Conservation (phyloP, 2,888 invertebrate genomes). For the Aleiodes testaceus region DNA sequence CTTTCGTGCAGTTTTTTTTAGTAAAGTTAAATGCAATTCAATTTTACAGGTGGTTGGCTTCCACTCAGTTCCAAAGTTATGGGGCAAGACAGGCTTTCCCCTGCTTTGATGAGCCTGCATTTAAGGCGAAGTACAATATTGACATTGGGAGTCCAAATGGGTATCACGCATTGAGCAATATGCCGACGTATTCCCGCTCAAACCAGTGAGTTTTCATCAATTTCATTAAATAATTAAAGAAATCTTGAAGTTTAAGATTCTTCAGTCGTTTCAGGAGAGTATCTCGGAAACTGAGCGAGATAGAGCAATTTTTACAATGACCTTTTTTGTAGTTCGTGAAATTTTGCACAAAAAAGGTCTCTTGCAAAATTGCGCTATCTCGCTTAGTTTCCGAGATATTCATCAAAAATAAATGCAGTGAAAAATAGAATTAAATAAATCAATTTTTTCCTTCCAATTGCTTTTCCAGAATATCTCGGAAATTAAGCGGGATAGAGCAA, state of each 20-base stretch:
- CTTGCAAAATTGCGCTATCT: not conserved
- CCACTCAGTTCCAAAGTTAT: constrained; percentile 82
- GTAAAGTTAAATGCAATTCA: not conserved
- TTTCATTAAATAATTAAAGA: constrained; percentile 2
- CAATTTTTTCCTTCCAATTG: too few species aligned
- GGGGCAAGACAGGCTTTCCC: constrained; percentile 84
- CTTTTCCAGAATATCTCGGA: too few species aligned
- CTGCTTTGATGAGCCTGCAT: constrained; percentile 81
- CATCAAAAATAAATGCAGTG: not conserved
- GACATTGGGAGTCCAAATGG: constrained; percentile 55
- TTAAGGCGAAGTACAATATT: constrained; percentile 61
- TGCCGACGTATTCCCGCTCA: constrained; percentile 50
- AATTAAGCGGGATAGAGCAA: too few species aligned
- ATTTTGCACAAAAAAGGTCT: not conserved
- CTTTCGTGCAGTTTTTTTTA: not conserved
- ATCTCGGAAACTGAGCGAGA: not conserved
- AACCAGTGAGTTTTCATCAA: constrained; percentile 52
- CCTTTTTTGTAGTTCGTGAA: not conserved
- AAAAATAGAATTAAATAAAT: too few species aligned
- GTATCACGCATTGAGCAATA: constrained; percentile 60
- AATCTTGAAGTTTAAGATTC: too few species aligned
- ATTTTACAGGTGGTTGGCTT: constrained; percentile 74
- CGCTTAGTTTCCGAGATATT: not conserved
- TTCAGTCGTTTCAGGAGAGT: too few species aligned
- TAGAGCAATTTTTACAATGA: not conserved